Evolutionary conservation across 1,140 invertebrate genomes (phyloP).

Genomic region (Leguminivora glycinivorella): DNA sequence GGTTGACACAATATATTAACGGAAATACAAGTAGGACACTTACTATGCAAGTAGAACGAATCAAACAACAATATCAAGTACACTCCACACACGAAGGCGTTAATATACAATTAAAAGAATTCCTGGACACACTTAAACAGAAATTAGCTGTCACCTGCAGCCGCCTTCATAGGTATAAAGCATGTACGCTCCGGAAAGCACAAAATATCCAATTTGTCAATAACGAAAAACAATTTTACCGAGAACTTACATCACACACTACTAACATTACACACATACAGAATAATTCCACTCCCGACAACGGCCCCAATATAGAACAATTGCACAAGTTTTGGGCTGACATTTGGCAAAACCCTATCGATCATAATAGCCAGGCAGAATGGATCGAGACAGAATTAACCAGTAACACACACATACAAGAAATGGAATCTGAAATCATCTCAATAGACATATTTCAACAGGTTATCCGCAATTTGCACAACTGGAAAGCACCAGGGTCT

Average conservation of each 20-base stretch:
- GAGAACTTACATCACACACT: too few species aligned
- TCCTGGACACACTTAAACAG: constrained; percentile 44
- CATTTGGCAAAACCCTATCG: constrained; percentile 33
- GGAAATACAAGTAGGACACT: constrained; percentile 34
- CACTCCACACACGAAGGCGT: constrained; percentile 38
- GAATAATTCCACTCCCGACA: too few species aligned
- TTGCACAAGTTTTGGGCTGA: constrained; percentile 34
- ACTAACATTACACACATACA: too few species aligned
- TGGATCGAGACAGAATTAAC: constrained; percentile 35
- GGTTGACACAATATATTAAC: constrained; percentile 35
- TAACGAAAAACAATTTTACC: constrained; percentile 42
- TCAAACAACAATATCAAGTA: constrained; percentile 32
- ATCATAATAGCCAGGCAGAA: constrained; percentile 34
- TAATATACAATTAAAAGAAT: constrained; percentile 24
- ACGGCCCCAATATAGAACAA: constrained; percentile 19
- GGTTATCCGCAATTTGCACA: constrained; percentile 37
- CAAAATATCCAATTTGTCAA: constrained; percentile 37
- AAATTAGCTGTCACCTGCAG: constrained; percentile 32
- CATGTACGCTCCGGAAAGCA: constrained; percentile 35
- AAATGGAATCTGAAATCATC: constrained; percentile 37
- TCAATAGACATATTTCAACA: constrained; percentile 30
- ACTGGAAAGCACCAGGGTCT: constrained; percentile 41
- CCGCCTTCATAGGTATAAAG: constrained; percentile 33
- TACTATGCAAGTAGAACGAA: constrained; percentile 29
- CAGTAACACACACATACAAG: neutral